A percentile compares a stretch with the other conserved stretches of the same genome.
phyloP scores from a whole-genome alignment of 2,113 vertebrate species.

The Microtus ochrogaster region DNA sequence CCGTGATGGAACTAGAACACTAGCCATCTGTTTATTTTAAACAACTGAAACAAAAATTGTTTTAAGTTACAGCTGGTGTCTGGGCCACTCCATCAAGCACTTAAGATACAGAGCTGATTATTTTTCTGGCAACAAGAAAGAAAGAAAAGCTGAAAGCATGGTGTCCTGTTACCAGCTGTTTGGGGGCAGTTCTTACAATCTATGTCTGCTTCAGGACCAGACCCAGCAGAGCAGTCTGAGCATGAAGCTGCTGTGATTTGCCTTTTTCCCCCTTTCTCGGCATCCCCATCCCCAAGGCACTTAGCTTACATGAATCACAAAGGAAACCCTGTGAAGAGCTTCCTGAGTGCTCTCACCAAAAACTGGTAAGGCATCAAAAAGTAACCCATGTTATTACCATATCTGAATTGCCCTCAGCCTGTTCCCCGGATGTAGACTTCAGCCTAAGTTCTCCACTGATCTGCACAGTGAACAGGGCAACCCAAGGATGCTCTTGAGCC shows the following conservation, averaged over 20 bases:
- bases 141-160: slow-evolving; percentile 57
- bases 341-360: not conserved
- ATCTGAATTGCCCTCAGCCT: not conserved
- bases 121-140: slow-evolving; percentile 71
- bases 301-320: not conserved
- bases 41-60: slow-evolving; percentile 65
- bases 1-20: not conserved
- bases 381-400: not conserved
- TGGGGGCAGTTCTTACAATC: slow-evolving; percentile 49
- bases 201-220: not conserved
- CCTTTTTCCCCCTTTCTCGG: not conserved
- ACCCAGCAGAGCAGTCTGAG: not conserved
- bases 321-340: not conserved
- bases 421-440: not conserved
- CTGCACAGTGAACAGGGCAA: not conserved
- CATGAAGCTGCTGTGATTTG: not conserved
- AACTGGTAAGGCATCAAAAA: not conserved
- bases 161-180: slow-evolving; percentile 75
- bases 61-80: slow-evolving; percentile 73
- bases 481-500: not conserved
- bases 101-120: slow-evolving; percentile 75
- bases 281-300: not conserved
- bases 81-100: slow-evolving; percentile 67
- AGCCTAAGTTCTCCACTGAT: not conserved
- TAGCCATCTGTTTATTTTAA: slow-evolving; percentile 64